Conservation (phyloP, 2,888 invertebrate species). For the Lobophora halterata region DNA sequence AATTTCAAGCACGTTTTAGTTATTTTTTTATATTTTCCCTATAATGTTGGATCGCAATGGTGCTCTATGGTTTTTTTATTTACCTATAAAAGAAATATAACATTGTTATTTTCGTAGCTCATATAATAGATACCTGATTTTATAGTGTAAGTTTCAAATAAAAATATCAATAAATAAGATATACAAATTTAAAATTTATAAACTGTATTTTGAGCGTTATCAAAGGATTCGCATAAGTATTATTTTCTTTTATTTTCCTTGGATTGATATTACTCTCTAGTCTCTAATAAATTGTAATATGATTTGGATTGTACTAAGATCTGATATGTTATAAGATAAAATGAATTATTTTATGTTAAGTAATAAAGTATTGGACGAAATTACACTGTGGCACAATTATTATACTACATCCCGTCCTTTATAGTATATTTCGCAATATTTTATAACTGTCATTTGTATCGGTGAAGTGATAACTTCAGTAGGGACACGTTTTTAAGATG, state of each 20-base stretch:
- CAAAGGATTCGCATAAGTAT: no score
- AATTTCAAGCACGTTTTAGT: slow-evolving; percentile 13
- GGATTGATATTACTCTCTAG: slow-evolving; percentile 73
- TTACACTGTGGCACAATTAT: slow-evolving; percentile 28
- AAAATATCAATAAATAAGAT: no score
- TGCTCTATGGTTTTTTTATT: slow-evolving; percentile 47
- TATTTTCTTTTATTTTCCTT: slow-evolving; percentile 36
- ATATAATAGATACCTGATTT: background rate
- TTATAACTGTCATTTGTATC: slow-evolving; percentile 5
- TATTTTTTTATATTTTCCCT: slow-evolving; percentile 14
- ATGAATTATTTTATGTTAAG: slow-evolving; percentile 66
- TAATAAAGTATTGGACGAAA: slow-evolving; percentile 42
- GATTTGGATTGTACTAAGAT: slow-evolving; percentile 62
- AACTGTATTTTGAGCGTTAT: no score
- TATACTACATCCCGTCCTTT: no score
- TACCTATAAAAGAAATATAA: no score
- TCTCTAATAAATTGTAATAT: slow-evolving; percentile 67
- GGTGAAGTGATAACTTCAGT: no score
- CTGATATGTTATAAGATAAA: slow-evolving; percentile 59
- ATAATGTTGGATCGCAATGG: slow-evolving; percentile 55
- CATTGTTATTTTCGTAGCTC: slow-evolving; percentile 2
- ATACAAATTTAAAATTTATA: no score
- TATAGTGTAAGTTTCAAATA: no score
- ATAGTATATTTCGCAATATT: slow-evolving; percentile 25
- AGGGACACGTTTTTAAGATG: no score